These are phyloP conservation scores for Coleophora deauratella DNA, from an alignment of 2,888 invertebrate genomes.

Conservation along the genomic window DNA sequence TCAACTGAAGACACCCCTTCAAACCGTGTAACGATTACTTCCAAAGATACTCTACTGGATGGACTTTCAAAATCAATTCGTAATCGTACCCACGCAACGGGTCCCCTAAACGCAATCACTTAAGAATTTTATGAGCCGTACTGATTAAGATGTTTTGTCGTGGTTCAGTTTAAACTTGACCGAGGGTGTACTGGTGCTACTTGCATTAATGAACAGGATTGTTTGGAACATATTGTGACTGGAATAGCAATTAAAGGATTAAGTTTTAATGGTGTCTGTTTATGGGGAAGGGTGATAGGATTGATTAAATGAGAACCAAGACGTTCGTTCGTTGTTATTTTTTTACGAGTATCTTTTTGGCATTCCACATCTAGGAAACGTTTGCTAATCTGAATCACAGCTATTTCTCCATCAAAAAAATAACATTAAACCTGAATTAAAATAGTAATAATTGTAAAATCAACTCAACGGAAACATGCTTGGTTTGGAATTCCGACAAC, in stretches of 20 bases:
- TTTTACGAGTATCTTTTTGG: too few species aligned
- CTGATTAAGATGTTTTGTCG: constrained; percentile 72
- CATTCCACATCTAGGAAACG: too few species aligned
- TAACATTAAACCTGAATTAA: too few species aligned
- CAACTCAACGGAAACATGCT: too few species aligned
- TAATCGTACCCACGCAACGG: constrained; percentile 45
- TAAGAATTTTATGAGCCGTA: constrained; percentile 71
- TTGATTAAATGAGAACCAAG: constrained; percentile 15
- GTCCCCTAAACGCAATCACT: constrained; percentile 64
- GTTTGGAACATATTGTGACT: constrained; percentile 63
- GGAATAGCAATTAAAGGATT: constrained; percentile 66
- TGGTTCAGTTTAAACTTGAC: constrained; percentile 41
- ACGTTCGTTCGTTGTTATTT: not conserved
- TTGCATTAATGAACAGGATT: constrained; percentile 28
- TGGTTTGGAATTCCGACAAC: too few species aligned
- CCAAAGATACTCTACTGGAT: constrained; percentile 53
- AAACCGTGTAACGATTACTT: constrained; percentile 26
- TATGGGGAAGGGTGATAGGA: constrained; percentile 14
- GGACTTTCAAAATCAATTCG: constrained; percentile 64
- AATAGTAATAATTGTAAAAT: too few species aligned
- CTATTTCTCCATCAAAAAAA: too few species aligned
- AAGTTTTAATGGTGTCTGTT: constrained; percentile 22
- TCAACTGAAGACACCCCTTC: constrained; percentile 22
- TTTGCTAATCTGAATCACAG: too few species aligned
- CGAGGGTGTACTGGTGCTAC: constrained; percentile 19